Evolutionary conservation across 1,140 invertebrate genomes (phyloP).

Genomic region (roundworm (Caenorhabditis elegans)): DNA sequence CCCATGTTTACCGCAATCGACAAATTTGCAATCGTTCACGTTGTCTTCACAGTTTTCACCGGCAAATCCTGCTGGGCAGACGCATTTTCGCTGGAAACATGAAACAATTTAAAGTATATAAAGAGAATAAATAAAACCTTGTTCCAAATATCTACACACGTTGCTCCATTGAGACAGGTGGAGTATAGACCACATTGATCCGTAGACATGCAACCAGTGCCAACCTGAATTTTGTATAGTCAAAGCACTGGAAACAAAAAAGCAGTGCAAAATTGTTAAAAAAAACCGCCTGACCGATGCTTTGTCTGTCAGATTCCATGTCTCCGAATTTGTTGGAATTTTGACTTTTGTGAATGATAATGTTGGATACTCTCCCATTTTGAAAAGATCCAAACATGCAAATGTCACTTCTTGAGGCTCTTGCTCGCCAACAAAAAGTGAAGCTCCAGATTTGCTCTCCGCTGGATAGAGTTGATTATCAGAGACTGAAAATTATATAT

Average conservation of each 20-base stretch:
- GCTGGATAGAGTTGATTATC: slow-evolving; percentile 5
- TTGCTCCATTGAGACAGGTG: slow-evolving; percentile 55
- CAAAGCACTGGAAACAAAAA: no score
- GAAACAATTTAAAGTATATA: not conserved
- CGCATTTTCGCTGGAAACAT: slow-evolving; percentile 2
- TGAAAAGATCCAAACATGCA: slow-evolving; percentile 81
- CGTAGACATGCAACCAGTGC: slow-evolving; percentile 53
- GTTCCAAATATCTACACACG: slow-evolving; percentile 61
- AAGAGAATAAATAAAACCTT: not conserved
- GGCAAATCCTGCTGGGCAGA: not conserved
- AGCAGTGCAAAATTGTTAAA: not conserved
- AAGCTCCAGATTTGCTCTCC: not conserved
- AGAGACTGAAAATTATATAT: not conserved
- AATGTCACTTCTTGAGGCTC: not conserved
- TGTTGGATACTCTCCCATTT: slow-evolving; percentile 79
- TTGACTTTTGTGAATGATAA: slow-evolving; percentile 76
- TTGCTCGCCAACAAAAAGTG: not conserved
- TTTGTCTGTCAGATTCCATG: not conserved
- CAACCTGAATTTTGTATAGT: no score
- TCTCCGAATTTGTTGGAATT: slow-evolving; percentile 31
- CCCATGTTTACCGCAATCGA: not conserved
- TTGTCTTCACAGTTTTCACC: slow-evolving; percentile 34
- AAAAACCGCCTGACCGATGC: not conserved
- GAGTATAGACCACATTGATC: slow-evolving; percentile 53
- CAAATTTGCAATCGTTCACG: slow-evolving; percentile 54